phyloP scores from a whole-genome alignment of 2,888 invertebrate species.

The Polyploca ridens region DNA sequence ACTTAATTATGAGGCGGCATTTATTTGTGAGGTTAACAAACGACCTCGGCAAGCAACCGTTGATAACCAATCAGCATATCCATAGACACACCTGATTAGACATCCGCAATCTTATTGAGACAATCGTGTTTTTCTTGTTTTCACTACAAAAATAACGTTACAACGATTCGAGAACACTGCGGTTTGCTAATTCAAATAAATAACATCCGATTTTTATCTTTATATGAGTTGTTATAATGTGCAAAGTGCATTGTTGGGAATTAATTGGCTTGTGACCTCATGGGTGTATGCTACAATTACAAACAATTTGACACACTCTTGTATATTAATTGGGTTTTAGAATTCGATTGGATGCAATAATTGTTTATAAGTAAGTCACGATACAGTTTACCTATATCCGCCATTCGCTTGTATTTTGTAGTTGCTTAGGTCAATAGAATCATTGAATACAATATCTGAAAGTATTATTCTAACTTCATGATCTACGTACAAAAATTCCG shows the following conservation, averaged over 20 bases:
- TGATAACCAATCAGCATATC: slow-evolving; percentile 58
- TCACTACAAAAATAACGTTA: slow-evolving; percentile 47
- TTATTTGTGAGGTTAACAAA: slow-evolving; percentile 62
- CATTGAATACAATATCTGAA: too few species aligned
- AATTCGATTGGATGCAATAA: slow-evolving; percentile 24
- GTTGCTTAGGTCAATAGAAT: neutral
- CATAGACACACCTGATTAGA: slow-evolving; percentile 42
- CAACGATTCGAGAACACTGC: slow-evolving; percentile 21
- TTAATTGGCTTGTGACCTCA: slow-evolving; percentile 25
- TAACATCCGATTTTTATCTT: slow-evolving; percentile 14
- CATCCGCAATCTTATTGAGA: slow-evolving; percentile 61
- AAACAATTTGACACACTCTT: slow-evolving; percentile 37
- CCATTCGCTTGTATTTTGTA: neutral
- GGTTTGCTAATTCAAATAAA: slow-evolving; percentile 16
- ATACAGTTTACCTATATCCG: slow-evolving; percentile 23
- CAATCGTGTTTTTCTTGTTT: slow-evolving; percentile 65
- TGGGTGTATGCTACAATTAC: slow-evolving; percentile 22
- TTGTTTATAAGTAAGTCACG: slow-evolving; percentile 22
- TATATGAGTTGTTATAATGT: slow-evolving; percentile 10
- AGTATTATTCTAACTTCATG: too few species aligned
- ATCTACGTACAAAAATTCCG: too few species aligned
- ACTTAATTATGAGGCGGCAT: slow-evolving; percentile 17
- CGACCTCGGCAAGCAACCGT: slow-evolving; percentile 65
- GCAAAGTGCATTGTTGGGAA: slow-evolving; percentile 14
- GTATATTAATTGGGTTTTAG: slow-evolving; percentile 32